Conservation (phyloP, 2,888 invertebrate genomes). For the Tethea ocularis region DNA sequence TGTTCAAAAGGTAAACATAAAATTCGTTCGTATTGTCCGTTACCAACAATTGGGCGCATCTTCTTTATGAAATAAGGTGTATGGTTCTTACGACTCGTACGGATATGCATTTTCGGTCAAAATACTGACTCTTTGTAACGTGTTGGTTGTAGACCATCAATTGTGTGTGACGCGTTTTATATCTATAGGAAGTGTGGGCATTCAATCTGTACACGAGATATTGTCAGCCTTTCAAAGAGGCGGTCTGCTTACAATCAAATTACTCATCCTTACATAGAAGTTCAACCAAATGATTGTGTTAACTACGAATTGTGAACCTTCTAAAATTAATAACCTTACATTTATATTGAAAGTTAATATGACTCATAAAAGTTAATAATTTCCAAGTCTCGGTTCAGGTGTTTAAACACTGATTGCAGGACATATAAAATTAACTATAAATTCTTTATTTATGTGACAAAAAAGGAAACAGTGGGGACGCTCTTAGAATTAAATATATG, state of each 20-base stretch:
- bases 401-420: slow-evolving; percentile 65
- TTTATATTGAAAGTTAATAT: slow-evolving; percentile 40
- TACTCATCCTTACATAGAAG: slow-evolving; percentile 35
- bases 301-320: slow-evolving; percentile 21
- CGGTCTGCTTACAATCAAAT: slow-evolving; percentile 53
- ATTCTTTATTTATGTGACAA: slow-evolving; percentile 74
- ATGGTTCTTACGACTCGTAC: slow-evolving; percentile 26
- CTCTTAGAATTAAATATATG: slow-evolving; percentile 81
- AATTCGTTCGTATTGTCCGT: slow-evolving; percentile 65
- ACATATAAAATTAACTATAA: slow-evolving; percentile 69
- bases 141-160: slow-evolving; percentile 55
- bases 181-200: slow-evolving; percentile 59
- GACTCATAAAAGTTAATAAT: slow-evolving; percentile 56
- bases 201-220: slow-evolving; percentile 47
- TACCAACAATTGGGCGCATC: slow-evolving; percentile 55
- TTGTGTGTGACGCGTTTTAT: slow-evolving; percentile 67
- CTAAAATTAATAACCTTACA: slow-evolving; percentile 52
- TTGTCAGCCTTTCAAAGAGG: slow-evolving; percentile 56
- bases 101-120: slow-evolving; percentile 55
- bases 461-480: slow-evolving; percentile 75
- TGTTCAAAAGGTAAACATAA: slow-evolving; percentile 70
- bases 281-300: slow-evolving; percentile 39
- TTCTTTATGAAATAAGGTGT: slow-evolving; percentile 49
- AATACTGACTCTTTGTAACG: slow-evolving; percentile 53
- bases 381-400: slow-evolving; percentile 46